Evolutionary conservation across 2,888 invertebrate genomes (phyloP), one percentile per base, ranked within the genome.

Genomic region (Heliconius cydno): DNA sequence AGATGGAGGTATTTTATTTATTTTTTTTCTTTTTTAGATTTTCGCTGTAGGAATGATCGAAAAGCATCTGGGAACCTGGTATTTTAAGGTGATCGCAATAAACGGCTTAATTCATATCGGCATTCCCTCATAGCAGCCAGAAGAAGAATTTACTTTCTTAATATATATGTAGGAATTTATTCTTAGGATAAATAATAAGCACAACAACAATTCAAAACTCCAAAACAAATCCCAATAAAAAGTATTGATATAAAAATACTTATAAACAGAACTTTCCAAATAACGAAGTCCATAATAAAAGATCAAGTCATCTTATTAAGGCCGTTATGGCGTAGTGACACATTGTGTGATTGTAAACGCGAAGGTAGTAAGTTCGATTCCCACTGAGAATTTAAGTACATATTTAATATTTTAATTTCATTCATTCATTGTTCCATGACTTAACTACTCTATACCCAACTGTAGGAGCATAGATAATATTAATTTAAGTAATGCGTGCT

Each of bases 401-500:
- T 57, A 57, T 57, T 57, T n/a, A n/a, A 57, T n/a, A 57, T 57
- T n/a, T 57, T 57, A 2, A 7, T 57, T 22, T 22, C 2, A 28
- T 28, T 28, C 28, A 28, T 28, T 1, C 9, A 22, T 57, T 0
- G 22, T 57, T 57, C 28, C n/a, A 1, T 1, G 13, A 25, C 4
- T 60, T 73, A 74, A 78, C 30, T 80, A 78, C 78, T 80, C 78
- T 78, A 28, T 78, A 66, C 3, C 34, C 52, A 70, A 65, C 30
- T 38, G 75, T 72, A 71, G 63, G 57, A 71, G 34, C 52, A 38
- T 74, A 81, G 79, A 81, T 81, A 79, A 80, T 46, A 68, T 74
- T 78, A 80, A 76, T 80, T 41, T 76, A 57, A 38, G 65, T 80
- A 76, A 80, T 81, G 65, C 76, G 76, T 73, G 46, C 60, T 68